A percentile compares a stretch with the other conserved stretches of the same genome.
These are phyloP conservation scores for Sitobion miscanthi DNA, from an alignment of 1,140 invertebrate genomes.

Conservation along the genomic window DNA sequence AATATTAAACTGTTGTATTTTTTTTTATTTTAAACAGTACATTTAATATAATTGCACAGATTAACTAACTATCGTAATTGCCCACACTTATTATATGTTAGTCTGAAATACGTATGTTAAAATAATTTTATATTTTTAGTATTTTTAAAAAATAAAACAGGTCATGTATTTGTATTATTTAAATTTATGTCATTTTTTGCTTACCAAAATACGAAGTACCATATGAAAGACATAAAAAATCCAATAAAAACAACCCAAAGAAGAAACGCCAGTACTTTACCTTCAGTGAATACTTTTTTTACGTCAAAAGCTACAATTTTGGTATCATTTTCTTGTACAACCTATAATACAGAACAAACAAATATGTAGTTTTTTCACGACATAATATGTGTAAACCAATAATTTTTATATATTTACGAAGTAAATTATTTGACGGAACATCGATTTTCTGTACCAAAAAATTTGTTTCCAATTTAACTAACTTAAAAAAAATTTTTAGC, in stretches of 20 bases:
- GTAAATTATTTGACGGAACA: not conserved
- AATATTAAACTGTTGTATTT: too few relatives aligned
- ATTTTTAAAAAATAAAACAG: not conserved
- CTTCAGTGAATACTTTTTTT: constrained; percentile 64
- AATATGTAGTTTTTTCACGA: not conserved
- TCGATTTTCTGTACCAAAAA: not conserved
- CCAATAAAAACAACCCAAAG: constrained; percentile 82
- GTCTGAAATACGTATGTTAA: too few relatives aligned
- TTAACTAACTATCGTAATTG: too few relatives aligned
- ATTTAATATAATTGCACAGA: too few relatives aligned
- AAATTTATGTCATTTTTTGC: not conserved
- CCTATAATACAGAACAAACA: constrained; percentile 7
- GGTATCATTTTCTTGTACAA: not conserved
- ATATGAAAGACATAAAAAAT: constrained; percentile 81
- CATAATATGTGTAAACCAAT: not conserved
- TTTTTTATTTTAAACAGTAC: too few relatives aligned
- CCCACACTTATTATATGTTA: too few relatives aligned
- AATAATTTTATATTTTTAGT: not conserved
- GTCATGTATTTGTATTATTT: not conserved
- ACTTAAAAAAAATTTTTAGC: not conserved
- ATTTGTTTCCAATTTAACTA: not conserved
- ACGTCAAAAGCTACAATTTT: not conserved
- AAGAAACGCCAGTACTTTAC: constrained; percentile 73
- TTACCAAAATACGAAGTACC: constrained; percentile 84
- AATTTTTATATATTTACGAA: not conserved